phyloP scores from a whole-genome alignment of 2,888 invertebrate genomes.

The Anagyrus pseudococci region DNA sequence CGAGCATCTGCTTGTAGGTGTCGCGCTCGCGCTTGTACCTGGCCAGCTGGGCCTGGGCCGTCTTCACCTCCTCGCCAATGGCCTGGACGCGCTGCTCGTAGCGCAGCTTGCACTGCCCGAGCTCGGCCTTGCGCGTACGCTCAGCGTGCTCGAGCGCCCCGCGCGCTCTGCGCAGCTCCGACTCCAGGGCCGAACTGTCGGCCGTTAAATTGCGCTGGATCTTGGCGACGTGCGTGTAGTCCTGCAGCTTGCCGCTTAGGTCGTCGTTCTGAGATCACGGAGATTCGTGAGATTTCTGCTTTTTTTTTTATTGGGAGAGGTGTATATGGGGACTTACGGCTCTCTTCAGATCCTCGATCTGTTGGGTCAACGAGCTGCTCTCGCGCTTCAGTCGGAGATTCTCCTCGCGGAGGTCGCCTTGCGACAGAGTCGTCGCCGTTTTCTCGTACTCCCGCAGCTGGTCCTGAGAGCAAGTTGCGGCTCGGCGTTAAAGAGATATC shows the following conservation, averaged over 20 bases:
- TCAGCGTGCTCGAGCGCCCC: slow-evolving; percentile 72
- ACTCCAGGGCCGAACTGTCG: slow-evolving; percentile 77
- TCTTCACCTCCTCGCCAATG: slow-evolving; percentile 82
- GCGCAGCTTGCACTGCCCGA: slow-evolving; percentile 80
- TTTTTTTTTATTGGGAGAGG: background rate
- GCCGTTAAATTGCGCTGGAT: slow-evolving; percentile 80
- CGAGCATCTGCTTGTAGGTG: slow-evolving; percentile 88
- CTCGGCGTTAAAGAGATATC: no score
- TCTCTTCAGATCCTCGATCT: slow-evolving; percentile 74
- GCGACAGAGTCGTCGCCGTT: slow-evolving; percentile 64
- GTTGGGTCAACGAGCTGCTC: slow-evolving; percentile 72
- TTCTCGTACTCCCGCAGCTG: slow-evolving; percentile 50
- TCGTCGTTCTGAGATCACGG: slow-evolving; percentile 73
- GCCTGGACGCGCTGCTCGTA: slow-evolving; percentile 85
- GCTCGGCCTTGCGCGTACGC: slow-evolving; percentile 77
- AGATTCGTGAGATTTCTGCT: background rate
- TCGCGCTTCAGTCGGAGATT: slow-evolving; percentile 74
- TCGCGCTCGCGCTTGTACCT: slow-evolving; percentile 88
- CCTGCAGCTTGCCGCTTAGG: slow-evolving; percentile 78
- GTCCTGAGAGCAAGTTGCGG: slow-evolving; percentile 46
- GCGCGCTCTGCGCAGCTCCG: slow-evolving; percentile 76
- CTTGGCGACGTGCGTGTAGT: slow-evolving; percentile 84
- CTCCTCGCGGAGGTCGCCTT: slow-evolving; percentile 79
- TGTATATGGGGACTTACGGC: slow-evolving; percentile 60
- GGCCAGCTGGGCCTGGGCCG: slow-evolving; percentile 77